Conservation (phyloP, 2,797 vertebrate genomes). For the Morelia viridis region DNA sequence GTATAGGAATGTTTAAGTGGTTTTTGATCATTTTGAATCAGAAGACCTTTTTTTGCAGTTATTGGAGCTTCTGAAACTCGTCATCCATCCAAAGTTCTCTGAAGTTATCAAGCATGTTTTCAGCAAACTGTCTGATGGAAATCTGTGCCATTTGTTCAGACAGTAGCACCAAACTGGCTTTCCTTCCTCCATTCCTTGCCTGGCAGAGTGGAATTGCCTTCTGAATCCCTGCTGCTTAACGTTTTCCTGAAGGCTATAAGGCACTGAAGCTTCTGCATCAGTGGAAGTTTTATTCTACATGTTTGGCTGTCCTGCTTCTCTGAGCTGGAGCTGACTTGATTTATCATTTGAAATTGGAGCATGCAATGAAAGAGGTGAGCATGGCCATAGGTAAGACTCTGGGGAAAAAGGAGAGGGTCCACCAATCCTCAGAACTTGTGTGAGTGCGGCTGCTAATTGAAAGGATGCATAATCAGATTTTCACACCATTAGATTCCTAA, state of each 20-base stretch:
- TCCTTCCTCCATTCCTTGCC: slow-evolving; percentile 31
- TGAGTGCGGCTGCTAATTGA: background rate
- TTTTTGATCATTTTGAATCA: slow-evolving; percentile 65
- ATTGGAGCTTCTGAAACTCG: slow-evolving; percentile 61
- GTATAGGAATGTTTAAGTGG: slow-evolving; percentile 64
- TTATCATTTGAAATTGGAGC: slow-evolving; percentile 19
- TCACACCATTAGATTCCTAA: background rate
- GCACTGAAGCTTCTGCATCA: slow-evolving; percentile 52
- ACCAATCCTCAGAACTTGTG: rapidly evolving
- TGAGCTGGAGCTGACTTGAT: slow-evolving; percentile 18
- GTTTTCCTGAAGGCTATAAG: slow-evolving; percentile 45
- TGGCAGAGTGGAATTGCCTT: slow-evolving; percentile 17
- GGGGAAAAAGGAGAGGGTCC: background rate
- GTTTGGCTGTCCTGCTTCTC: slow-evolving; percentile 38
- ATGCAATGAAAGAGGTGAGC: slow-evolving; percentile 35
- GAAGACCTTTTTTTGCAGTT: slow-evolving; percentile 65
- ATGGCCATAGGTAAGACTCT: too few relatives aligned
- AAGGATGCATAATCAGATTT: background rate
- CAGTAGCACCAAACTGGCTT: slow-evolving; percentile 43
- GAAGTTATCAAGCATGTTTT: slow-evolving; percentile 55
- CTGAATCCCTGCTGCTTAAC: slow-evolving; percentile 52
- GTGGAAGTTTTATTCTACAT: slow-evolving; percentile 8
- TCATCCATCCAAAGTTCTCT: slow-evolving; percentile 63
- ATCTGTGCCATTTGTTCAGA: slow-evolving; percentile 58
- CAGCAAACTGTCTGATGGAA: slow-evolving; percentile 58